Conservation (phyloP, 2,888 invertebrate species). For the Molorchus minor region DNA sequence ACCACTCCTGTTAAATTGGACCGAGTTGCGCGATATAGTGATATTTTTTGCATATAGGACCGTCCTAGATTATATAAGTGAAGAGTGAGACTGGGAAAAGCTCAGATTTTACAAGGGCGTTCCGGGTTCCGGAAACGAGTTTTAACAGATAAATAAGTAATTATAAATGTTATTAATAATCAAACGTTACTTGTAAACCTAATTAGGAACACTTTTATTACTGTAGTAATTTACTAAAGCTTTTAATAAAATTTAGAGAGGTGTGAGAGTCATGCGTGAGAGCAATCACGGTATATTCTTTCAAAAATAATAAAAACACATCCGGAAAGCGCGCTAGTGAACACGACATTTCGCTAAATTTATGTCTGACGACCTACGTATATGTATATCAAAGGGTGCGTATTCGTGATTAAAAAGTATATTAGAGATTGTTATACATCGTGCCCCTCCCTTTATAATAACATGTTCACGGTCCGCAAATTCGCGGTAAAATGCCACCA, state of each 20-base stretch:
- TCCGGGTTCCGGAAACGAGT: too few species aligned
- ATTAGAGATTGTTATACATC: constrained; percentile 3
- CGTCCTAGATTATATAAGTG: too few species aligned
- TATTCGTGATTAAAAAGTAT: constrained; percentile 17
- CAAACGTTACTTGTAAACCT: too few species aligned
- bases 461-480: constrained; percentile 25
- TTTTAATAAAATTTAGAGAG: too few species aligned
- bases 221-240: not conserved
- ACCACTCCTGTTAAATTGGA: too few species aligned
- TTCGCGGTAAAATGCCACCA: constrained; percentile 40
- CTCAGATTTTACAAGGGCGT: too few species aligned
- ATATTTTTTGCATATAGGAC: too few species aligned
- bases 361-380: constrained; percentile 2
- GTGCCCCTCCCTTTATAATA: constrained; percentile 12
- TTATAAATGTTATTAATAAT: too few species aligned
- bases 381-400: constrained; percentile 14
- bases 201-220: not conserved
- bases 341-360: constrained; percentile 4
- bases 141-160: too few species aligned
- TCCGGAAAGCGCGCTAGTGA: not conserved
- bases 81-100: too few species aligned
- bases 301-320: constrained; percentile 2
- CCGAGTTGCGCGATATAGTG: too few species aligned
- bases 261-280: not conserved
- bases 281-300: not conserved